A percentile compares a stretch with the other conserved stretches of the same genome.
Evolutionary conservation across 2,113 vertebrate genomes (phyloP).

Genomic region (Myrmophylax atrothorax): DNA sequence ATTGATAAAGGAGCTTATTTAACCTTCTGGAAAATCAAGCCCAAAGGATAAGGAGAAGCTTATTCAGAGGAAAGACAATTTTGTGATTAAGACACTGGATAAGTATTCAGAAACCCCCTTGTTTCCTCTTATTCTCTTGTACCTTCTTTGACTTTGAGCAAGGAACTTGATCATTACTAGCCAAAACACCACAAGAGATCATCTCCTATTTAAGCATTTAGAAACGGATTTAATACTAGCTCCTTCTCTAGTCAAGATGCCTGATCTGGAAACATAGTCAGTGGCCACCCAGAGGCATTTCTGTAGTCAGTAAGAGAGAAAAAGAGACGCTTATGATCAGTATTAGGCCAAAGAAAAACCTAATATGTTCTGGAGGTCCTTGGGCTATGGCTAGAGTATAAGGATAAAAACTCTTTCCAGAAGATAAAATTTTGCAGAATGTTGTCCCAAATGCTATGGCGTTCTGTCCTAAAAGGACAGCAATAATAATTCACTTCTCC

Average conservation of each 20-base stretch:
- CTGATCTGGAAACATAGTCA: background rate
- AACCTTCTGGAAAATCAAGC: conserved; percentile 25
- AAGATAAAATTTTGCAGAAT: background rate
- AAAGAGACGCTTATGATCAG: background rate
- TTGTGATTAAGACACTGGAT: background rate
- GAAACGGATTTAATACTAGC: background rate
- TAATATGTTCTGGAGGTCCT: background rate
- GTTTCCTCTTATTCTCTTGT: background rate
- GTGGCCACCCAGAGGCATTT: background rate
- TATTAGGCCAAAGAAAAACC: background rate
- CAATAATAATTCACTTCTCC: background rate
- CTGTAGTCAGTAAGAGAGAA: background rate
- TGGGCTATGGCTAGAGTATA: background rate
- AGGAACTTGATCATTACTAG: background rate
- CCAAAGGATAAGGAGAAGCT: background rate
- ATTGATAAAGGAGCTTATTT: conserved; percentile 25
- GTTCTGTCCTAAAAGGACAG: background rate
- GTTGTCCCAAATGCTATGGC: background rate
- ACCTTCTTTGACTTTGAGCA: background rate
- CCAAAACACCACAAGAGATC: background rate
- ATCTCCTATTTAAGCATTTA: background rate
- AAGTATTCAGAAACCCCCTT: background rate
- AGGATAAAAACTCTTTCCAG: background rate
- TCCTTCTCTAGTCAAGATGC: background rate
- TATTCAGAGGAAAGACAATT: background rate